These are phyloP conservation scores for Masnerella sp. DNA, from an alignment of 2,888 invertebrate genomes.

Conservation along the genomic window DNA sequence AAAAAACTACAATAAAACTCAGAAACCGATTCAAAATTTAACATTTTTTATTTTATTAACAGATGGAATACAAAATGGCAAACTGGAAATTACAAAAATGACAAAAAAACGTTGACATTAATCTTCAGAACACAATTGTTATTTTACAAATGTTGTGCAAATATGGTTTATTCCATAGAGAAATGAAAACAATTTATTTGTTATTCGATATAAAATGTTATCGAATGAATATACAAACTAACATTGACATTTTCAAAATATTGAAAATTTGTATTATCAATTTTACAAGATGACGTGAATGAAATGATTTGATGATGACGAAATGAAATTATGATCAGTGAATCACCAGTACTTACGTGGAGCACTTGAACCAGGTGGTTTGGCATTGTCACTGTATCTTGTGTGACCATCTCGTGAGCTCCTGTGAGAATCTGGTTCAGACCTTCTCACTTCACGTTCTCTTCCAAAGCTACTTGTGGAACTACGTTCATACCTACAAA, in stretches of 20 bases:
- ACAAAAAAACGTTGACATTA: no score
- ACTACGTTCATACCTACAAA: conserved; percentile 73
- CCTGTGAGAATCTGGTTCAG: conserved; percentile 73
- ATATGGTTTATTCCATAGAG: no score
- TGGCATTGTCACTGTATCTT: conserved; percentile 74
- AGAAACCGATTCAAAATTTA: conserved; percentile 59
- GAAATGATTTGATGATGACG: background rate
- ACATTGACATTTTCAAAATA: no score
- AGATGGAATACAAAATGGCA: conserved; percentile 61
- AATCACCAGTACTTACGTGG: conserved; percentile 71
- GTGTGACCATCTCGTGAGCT: conserved; percentile 73
- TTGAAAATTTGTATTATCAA: no score
- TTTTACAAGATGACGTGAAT: background rate
- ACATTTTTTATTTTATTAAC: conserved; percentile 64
- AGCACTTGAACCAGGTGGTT: conserved; percentile 72
- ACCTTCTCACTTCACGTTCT: conserved; percentile 74
- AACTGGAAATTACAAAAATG: conserved; percentile 35
- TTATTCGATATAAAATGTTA: no score
- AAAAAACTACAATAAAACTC: conserved; percentile 71
- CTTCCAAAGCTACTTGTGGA: conserved; percentile 68
- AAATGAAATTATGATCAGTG: conserved; percentile 18
- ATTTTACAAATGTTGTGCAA: no score
- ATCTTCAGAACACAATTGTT: conserved; percentile 7
- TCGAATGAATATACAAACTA: no score
- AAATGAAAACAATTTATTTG: no score